Evolutionary conservation across 2,888 invertebrate genomes (phyloP).

Genomic region (Meghimatium bilineatum): DNA sequence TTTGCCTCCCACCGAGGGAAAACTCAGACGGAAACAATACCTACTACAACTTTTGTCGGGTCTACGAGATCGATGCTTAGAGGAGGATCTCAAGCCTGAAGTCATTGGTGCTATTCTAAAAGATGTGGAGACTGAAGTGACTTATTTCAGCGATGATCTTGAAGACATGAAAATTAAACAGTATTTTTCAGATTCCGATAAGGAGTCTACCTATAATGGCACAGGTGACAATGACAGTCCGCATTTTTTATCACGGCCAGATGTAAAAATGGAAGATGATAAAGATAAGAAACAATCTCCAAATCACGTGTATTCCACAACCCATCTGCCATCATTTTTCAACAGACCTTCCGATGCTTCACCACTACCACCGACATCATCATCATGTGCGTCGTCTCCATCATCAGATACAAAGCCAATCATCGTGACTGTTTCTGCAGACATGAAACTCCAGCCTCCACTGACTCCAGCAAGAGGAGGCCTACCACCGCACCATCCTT

Average conservation of each 20-base stretch:
- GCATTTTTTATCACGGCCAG: conserved; percentile 42
- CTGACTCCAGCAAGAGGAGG: conserved; percentile 50
- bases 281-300: conserved; percentile 21
- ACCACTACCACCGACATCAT: conserved; percentile 19
- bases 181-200: conserved; percentile 27
- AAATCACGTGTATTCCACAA: not conserved
- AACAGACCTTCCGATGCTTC: conserved; percentile 4
- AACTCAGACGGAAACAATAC: conserved; percentile 40
- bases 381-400: not conserved
- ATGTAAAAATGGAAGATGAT: conserved; percentile 1
- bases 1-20: conserved; percentile 44
- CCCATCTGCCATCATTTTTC: conserved; percentile 22
- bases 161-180: conserved; percentile 47
- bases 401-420: conserved; percentile 40
- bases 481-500: conserved; percentile 51
- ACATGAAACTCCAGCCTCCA: conserved; percentile 36
- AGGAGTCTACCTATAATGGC: conserved; percentile 4
- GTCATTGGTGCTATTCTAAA: conserved; percentile 44
- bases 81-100: conserved; percentile 37
- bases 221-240: conserved; percentile 2
- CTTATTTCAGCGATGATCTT: conserved; percentile 29
- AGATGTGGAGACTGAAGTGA: conserved; percentile 41
- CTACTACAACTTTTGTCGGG: conserved; percentile 41
- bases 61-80: conserved; percentile 32
- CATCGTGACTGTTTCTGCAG: conserved; percentile 42